Percentiles rank a stretch among this genome's conserved stretches.
These are phyloP conservation scores for Aleiodes testaceus DNA, from an alignment of 2,888 invertebrate genomes.

Conservation along the genomic window DNA sequence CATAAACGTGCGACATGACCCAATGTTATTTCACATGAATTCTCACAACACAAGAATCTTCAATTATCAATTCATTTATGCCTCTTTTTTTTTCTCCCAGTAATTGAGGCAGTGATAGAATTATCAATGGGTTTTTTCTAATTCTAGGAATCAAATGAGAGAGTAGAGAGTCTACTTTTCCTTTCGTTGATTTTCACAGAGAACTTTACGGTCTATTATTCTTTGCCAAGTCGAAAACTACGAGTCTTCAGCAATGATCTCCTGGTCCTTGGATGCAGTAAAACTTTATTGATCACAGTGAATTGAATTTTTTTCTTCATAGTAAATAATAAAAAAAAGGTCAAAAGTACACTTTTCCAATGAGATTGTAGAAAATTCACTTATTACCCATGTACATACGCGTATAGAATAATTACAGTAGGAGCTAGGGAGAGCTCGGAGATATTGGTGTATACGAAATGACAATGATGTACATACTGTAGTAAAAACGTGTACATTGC, in stretches of 20 bases:
- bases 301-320: background rate
- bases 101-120: background rate
- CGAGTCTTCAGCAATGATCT: background rate
- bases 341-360: conserved; percentile 5
- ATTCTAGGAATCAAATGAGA: background rate
- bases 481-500: too few species aligned
- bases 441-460: background rate
- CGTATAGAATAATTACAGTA: background rate
- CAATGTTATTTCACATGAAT: background rate
- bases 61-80: background rate
- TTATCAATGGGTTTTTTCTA: background rate
- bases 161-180: conserved; percentile 5
- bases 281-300: background rate
- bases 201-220: conserved; percentile 5
- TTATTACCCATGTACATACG: background rate
- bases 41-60: background rate
- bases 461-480: conserved; percentile 10
- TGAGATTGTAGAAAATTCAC: background rate
- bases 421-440: background rate
- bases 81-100: background rate
- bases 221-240: background rate
- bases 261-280: background rate
- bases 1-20: conserved; percentile 37
- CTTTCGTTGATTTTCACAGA: background rate
- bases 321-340: background rate